Evolutionary conservation across 2,888 invertebrate genomes (phyloP), one percentile per base, ranked within the genome.

Genomic region (Drosophila cognata): DNA sequence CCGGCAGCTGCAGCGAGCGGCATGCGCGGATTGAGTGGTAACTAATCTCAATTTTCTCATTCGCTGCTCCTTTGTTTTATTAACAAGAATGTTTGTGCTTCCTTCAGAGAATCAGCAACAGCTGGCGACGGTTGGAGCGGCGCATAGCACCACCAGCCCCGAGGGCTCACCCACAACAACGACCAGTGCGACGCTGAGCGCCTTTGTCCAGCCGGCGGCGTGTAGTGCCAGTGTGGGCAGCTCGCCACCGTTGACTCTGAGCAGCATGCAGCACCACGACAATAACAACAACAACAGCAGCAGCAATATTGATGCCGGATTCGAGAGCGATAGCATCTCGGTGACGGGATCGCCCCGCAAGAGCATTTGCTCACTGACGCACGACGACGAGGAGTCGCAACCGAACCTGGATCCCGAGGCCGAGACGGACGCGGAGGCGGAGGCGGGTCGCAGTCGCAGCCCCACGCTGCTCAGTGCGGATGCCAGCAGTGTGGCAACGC

Each of bases 81-180:
- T 21, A 31, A 38, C n/a, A 3, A 11, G 13, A 16, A n/a, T 56
- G 11, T 18, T 33, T 55, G 2, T 2, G 11, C 11, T 46, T 28
- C 21, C 28, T 10, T 28, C 13, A 81, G 86, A 80, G 28, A 71
- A 62, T n/a, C 80, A 91, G 60, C 92, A 91, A 68, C 92, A 71
- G 11, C 8, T 92, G 88, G 90, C 76, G 92, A 87, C 88, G 0
- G 83, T 91, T 65, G 91, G 91, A 0, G 84, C 91, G 25, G 95
- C 96, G 41, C 96, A 96, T 89, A 96, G 96, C 92, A 96, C 96
- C 51, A 96, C 96, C 29, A 96, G 96, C 77, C 96, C 96, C 0
- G 95, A 95, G 83, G 95, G 94, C 55, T 96, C 96, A 0, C 95
- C 95, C 31, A 57, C 57, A 2, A 93, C 92, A 8, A 88, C 91